A percentile compares a stretch with the other conserved stretches of the same genome.
These are phyloP conservation scores for Galaxias olidus DNA, from an alignment of 2,797 vertebrate species.

Conservation along the genomic window DNA sequence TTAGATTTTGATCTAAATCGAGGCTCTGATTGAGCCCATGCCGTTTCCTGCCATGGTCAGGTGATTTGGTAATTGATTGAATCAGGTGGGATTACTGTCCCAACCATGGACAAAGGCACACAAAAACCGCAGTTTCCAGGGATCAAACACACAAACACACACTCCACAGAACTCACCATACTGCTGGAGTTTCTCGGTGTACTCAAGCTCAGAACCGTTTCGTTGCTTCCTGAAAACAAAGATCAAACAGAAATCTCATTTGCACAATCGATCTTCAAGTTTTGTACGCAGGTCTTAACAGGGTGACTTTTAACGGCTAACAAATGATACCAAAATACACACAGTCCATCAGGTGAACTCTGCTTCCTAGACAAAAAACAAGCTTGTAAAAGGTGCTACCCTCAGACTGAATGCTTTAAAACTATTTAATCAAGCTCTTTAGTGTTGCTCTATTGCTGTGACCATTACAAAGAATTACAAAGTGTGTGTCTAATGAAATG, in stretches of 20 bases:
- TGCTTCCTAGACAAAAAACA: too few relatives aligned
- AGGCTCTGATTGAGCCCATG: constrained; percentile 21
- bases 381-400: too few relatives aligned
- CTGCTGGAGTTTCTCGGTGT: constrained; percentile 97
- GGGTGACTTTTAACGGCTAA: constrained; percentile 25
- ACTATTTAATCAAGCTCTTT: too few relatives aligned
- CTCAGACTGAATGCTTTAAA: too few relatives aligned
- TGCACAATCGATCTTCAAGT: constrained; percentile 37
- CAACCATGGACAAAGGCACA: constrained; percentile 5
- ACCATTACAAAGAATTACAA: too few relatives aligned
- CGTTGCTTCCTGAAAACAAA: constrained; percentile 89
- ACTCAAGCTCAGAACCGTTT: constrained; percentile 89
- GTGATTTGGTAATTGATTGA: constrained; percentile 64
- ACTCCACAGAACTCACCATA: constrained; percentile 83
- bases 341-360: constrained; percentile 1
- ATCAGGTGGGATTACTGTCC: constrained; percentile 44
- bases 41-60: constrained; percentile 47
- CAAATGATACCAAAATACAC: constrained; percentile 20
- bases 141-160: neutral
- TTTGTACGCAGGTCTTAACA: constrained; percentile 37
- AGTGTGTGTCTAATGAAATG: constrained; percentile 37
- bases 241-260: constrained; percentile 53
- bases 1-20: too few relatives aligned
- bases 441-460: too few relatives aligned
- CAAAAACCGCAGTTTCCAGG: constrained; percentile 23